Evolutionary conservation across 2,113 vertebrate genomes (phyloP), one percentile per base, ranked within the genome.

Genomic region (Lampris incognitus): DNA sequence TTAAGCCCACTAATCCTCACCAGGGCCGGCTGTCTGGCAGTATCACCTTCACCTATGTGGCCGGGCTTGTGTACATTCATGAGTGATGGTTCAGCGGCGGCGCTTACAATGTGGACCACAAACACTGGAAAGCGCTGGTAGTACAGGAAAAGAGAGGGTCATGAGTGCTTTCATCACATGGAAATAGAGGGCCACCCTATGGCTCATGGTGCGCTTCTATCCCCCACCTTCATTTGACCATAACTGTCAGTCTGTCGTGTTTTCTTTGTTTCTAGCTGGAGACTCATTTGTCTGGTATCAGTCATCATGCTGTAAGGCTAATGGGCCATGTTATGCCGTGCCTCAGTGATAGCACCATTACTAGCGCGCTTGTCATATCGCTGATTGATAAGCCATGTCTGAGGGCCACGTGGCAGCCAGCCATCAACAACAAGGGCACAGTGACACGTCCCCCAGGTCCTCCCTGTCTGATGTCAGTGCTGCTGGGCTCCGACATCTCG

Each of bases 1-100:
- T 91, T 94, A 94, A 95, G 91, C 94, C 91, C 2, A 59, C 72
- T 94, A 94, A 94, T 94, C 92, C 92, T 76, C 0, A 52, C 79
- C 5, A 76, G 82, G 83, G 82, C 86, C 89, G 87, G 84, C 87
- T 90, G 90, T 79, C 76, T 76, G 52, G 64, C 75, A 66, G 89
- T 82, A 82, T 88, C 87, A 72, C 90, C 85, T 91, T 91, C 85
- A 85, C 85, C 89, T 92, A 84, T 89, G 89, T 77, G 86, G 83
- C 72, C 58, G 38, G 58, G 39, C 79, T 81, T 85, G 86, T 84
- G 84, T 84, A 81, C 86, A 89, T 85, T 88, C 83, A 83, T 85
- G 74, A 93, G 66, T 74, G 84, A 90, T 72, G 76, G 74, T 69
- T 79, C 49, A 9, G 62, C 66, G 63, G 67, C 39, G 11, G 80